Evolutionary conservation across 1,140 invertebrate species (phyloP).

Genomic region (Philotrypesis tridentata): DNA sequence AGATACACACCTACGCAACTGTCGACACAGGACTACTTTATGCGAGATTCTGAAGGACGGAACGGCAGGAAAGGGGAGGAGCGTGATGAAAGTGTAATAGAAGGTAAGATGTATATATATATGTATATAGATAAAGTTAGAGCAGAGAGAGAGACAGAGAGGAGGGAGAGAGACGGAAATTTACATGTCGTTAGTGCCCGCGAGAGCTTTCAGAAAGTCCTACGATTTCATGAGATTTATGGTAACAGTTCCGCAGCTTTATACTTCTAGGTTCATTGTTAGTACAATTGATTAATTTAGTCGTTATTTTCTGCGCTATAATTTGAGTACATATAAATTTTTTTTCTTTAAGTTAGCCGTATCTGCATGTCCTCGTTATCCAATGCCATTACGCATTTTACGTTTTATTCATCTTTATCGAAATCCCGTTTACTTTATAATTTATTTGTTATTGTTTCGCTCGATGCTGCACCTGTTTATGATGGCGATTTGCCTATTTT

Average conservation of each 20-base stretch:
- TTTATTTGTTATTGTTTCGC: background rate
- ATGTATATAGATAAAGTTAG: background rate
- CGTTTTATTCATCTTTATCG: conserved; percentile 48
- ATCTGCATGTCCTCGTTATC: background rate
- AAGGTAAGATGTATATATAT: background rate
- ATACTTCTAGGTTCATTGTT: background rate
- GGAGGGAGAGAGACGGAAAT: background rate
- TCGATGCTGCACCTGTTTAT: too few species aligned
- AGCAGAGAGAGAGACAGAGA: background rate
- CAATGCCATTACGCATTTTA: background rate
- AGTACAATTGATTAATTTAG: background rate
- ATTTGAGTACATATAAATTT: background rate
- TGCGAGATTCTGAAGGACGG: conserved; percentile 38
- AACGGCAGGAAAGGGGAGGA: background rate
- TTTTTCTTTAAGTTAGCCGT: background rate
- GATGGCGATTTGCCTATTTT: too few species aligned
- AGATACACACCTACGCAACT: background rate
- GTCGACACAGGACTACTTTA: conserved; percentile 11
- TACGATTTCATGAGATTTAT: conserved; percentile 2
- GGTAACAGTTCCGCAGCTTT: background rate
- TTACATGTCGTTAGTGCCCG: conserved; percentile 7
- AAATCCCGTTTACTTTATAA: conserved; percentile 30
- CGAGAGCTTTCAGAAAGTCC: background rate
- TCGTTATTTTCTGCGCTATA: background rate
- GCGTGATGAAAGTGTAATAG: conserved; percentile 22